Base-by-base conservation (phyloP, 1,140 invertebrate genomes). In the Araneus ventricosus region DNA sequence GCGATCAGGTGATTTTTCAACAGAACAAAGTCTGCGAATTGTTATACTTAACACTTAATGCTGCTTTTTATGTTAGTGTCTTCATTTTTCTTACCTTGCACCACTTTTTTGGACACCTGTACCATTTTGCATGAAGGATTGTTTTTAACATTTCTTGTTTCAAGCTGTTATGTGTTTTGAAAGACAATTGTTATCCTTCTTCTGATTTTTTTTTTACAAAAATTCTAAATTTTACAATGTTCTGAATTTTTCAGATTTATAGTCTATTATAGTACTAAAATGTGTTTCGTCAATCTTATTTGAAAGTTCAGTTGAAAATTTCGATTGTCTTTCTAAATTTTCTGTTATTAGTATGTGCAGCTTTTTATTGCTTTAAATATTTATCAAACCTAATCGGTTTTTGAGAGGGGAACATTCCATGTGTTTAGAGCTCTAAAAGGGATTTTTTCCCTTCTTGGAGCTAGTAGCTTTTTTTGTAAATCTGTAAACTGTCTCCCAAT, bases 1-100 rank as follows among this genome's bases (percentile, higher is more conserved):
- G 24, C n/a, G 45, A 90, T 82, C 75, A 91, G 90, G 90, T 92
- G 90, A 92, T 75, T 82, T 52, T 52, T 92, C 37, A 92, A 70
- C 30, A 70, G 80, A 86, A 85, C 22, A 85, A 85, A 86, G n/a
- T 63, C 52, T 85, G 59, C 61, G 39, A 92, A 45, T 70, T 92
- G 34, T 45, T 57, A 37, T 84, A 92, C 90, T 92, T 91, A 91
- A 91, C 89, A 92, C 80, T 52, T 92, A 86, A 92, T 82, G 70
- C 88, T 90, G 88, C 90, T 91, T 85, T 85, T 63, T 82, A 24
- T 82, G 79, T 89, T 89, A 79, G 80, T 85, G 90, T 85, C 90
- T 85, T 84, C 7, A 75, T 59, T 88, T 88, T 59, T 85, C 80
- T 84, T 30, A 30, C 61, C 90, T 93, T 87, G 91, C 63, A 59